phyloP scores from a whole-genome alignment of 2,888 invertebrate species.

The Amphipyra tragopoginis region DNA sequence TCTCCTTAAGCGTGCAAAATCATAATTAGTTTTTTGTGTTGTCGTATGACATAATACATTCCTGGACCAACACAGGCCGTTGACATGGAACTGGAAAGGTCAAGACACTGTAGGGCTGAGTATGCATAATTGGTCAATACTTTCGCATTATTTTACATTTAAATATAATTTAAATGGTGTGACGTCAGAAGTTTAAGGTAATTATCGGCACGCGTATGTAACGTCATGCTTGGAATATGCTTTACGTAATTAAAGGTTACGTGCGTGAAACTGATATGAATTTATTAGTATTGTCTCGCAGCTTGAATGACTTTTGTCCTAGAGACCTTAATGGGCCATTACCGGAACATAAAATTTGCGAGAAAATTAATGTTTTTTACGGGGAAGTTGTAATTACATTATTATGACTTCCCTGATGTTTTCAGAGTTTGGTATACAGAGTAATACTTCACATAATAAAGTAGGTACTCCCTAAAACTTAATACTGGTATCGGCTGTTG shows the following conservation, averaged over 20 bases:
- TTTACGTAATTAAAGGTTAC: constrained; percentile 66
- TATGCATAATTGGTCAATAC: constrained; percentile 68
- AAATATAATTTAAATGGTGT: constrained; percentile 67
- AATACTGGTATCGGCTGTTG: too few species aligned
- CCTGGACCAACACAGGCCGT: constrained; percentile 65
- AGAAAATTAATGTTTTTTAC: constrained; percentile 21
- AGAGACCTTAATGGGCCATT: constrained; percentile 18
- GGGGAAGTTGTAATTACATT: constrained; percentile 15
- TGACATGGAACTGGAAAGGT: constrained; percentile 78
- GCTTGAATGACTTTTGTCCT: constrained; percentile 53
- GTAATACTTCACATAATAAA: too few species aligned
- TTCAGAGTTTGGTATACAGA: neutral
- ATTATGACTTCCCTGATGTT: constrained; percentile 8
- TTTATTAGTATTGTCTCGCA: constrained; percentile 50
- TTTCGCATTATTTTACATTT: constrained; percentile 67
- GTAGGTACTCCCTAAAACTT: too few species aligned
- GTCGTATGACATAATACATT: constrained; percentile 64
- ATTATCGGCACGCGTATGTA: constrained; percentile 67
- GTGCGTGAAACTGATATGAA: constrained; percentile 51
- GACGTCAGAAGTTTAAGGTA: constrained; percentile 70
- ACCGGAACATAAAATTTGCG: constrained; percentile 15
- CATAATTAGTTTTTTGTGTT: constrained; percentile 66
- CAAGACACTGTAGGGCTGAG: constrained; percentile 64
- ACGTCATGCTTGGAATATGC: constrained; percentile 60
- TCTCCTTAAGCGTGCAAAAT: constrained; percentile 62